phyloP scores from a whole-genome alignment of 1,140 invertebrate species.

The Euura saliciscinereae region DNA sequence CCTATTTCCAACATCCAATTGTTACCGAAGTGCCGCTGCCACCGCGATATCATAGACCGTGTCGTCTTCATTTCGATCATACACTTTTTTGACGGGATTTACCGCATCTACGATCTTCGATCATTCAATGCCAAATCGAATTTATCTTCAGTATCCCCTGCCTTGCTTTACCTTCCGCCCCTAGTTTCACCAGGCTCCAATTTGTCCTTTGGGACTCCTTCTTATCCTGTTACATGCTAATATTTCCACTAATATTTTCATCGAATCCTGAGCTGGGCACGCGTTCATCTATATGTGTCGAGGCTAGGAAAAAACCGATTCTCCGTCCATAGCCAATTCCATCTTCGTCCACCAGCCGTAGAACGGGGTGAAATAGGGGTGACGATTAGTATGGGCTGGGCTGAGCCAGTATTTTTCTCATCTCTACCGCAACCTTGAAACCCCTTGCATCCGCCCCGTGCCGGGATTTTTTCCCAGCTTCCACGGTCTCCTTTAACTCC shows the following conservation, averaged over 20 bases:
- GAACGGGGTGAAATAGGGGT: neutral
- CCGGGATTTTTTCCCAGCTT: neutral
- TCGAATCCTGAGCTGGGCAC: neutral
- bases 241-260: neutral
- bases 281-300: neutral
- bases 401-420: slow-evolving; percentile 9
- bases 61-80: neutral
- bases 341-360: neutral
- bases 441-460: neutral
- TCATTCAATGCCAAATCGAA: too few species aligned
- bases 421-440: neutral
- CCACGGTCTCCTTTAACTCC: neutral
- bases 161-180: neutral
- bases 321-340: slow-evolving; percentile 12
- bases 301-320: neutral
- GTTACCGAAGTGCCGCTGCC: neutral
- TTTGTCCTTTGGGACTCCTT: too few species aligned
- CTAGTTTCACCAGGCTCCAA: neutral
- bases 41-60: neutral
- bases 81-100: too few species aligned
- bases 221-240: too few species aligned
- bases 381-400: slow-evolving; percentile 8
- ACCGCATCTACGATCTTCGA: too few species aligned
- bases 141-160: too few species aligned
- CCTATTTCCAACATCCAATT: slow-evolving; percentile 20